Percentiles rank a stretch among this genome's conserved stretches.
phyloP scores from a whole-genome alignment of 1,140 invertebrate species.

The Grapholita molesta region DNA sequence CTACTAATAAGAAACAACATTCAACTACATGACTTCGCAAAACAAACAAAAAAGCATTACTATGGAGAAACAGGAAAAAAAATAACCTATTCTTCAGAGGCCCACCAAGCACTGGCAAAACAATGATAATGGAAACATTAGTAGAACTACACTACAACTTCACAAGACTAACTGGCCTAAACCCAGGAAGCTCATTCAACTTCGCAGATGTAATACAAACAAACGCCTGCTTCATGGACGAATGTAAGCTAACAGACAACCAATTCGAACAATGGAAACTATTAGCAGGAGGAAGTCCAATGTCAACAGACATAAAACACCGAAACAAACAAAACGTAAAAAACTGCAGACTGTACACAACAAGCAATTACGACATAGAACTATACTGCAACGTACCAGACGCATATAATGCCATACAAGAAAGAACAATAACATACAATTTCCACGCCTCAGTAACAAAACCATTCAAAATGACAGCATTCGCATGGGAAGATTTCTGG shows the following conservation, averaged over 20 bases:
- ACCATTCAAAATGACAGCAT: too few species aligned
- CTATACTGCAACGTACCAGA: too few species aligned
- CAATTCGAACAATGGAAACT: constrained; percentile 35
- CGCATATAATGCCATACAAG: too few species aligned
- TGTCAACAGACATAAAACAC: constrained; percentile 29
- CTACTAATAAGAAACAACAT: too few species aligned
- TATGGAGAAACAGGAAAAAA: too few species aligned
- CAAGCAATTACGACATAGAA: too few species aligned
- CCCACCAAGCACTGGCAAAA: not conserved
- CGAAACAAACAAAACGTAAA: constrained; percentile 24
- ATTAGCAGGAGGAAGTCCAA: constrained; percentile 20
- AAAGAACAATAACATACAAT: too few species aligned
- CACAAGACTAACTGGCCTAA: not conserved
- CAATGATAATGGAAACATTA: not conserved
- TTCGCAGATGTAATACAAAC: constrained; percentile 25
- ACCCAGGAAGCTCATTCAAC: constrained; percentile 20
- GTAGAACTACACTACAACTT: constrained; percentile 1
- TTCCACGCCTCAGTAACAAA: too few species aligned
- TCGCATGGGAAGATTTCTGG: too few species aligned
- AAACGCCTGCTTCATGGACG: constrained; percentile 33
- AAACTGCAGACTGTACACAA: constrained; percentile 25
- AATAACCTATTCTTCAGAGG: not conserved
- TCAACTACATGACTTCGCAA: too few species aligned
- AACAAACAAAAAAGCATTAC: too few species aligned
- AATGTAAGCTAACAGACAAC: constrained; percentile 32